Evolutionary conservation across 2,888 invertebrate genomes (phyloP).

Genomic region (Hydriomena furcata): DNA sequence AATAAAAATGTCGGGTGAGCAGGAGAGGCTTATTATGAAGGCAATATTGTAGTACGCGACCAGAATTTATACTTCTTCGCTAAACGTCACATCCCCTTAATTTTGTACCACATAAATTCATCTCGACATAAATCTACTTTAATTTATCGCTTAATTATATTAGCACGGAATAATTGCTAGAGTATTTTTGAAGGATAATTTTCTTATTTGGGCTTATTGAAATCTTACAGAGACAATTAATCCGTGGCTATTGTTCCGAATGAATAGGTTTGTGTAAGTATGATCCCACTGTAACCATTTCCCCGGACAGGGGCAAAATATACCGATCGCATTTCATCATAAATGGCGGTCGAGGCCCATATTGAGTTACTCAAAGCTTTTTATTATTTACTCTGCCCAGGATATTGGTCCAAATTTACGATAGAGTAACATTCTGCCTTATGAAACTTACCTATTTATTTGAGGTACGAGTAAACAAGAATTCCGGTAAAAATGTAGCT

Average conservation of each 20-base stretch:
- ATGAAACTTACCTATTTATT: constrained; percentile 11
- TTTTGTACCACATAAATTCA: constrained; percentile 47
- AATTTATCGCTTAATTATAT: constrained; percentile 44
- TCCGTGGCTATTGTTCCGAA: constrained; percentile 22
- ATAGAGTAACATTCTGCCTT: constrained; percentile 13
- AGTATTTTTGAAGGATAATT: background rate
- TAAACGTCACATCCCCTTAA: constrained; percentile 44
- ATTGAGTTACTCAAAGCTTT: constrained; percentile 43
- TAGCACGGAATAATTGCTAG: constrained; percentile 6
- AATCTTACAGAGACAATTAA: constrained; percentile 15
- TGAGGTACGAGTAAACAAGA: constrained; percentile 12
- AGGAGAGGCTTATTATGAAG: constrained; percentile 66
- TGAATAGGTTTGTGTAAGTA: constrained; percentile 25
- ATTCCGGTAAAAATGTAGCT: constrained; percentile 14
- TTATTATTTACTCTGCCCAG: constrained; percentile 43
- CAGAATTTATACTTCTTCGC: constrained; percentile 63
- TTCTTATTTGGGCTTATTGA: background rate
- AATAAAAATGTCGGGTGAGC: constrained; percentile 55
- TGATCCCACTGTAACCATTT: constrained; percentile 39
- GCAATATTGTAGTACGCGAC: constrained; percentile 65
- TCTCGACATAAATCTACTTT: constrained; percentile 40
- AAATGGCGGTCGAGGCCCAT: constrained; percentile 40
- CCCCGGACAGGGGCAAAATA: constrained; percentile 37
- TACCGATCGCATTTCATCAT: constrained; percentile 43
- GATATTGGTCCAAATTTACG: constrained; percentile 17